Conservation (phyloP, 2,113 vertebrate species). For the Muscicapa adusta region DNA sequence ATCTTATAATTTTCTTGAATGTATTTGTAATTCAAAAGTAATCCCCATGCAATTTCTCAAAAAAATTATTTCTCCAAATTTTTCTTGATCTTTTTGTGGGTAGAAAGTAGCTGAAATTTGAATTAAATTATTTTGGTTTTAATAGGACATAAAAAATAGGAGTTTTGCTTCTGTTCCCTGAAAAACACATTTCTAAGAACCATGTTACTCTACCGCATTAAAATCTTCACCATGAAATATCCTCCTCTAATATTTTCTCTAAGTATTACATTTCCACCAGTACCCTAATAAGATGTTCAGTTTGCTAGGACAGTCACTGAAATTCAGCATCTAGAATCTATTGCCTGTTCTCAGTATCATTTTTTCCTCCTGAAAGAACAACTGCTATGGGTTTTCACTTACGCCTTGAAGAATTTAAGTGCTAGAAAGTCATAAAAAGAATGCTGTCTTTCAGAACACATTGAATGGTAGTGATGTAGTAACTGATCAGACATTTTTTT, state of each 20-base stretch:
- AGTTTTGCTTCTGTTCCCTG: not conserved
- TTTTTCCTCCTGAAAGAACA: not conserved
- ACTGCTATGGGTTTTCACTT: not conserved
- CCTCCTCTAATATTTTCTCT: not conserved
- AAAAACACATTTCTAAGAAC: not conserved
- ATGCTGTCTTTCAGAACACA: not conserved
- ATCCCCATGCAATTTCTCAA: conserved; percentile 44
- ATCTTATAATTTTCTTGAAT: conserved; percentile 57
- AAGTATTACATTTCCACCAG: not conserved
- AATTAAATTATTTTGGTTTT: conserved; percentile 1
- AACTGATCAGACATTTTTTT: not conserved
- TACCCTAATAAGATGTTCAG: not conserved
- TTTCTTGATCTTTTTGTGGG: not conserved
- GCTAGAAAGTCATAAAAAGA: not conserved
- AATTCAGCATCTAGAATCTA: not conserved
- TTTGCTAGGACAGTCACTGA: not conserved
- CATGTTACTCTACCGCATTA: accelerated
- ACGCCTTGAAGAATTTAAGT: not conserved
- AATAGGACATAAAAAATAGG: not conserved
- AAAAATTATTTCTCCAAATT: conserved; percentile 53
- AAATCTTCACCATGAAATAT: not conserved
- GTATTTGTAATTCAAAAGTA: conserved; percentile 59
- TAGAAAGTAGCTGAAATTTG: conserved; percentile 22
- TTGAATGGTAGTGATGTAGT: not conserved
- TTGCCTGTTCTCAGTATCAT: not conserved